phyloP scores from a whole-genome alignment of 2,797 vertebrate species.

The Cossypha dichroa region DNA sequence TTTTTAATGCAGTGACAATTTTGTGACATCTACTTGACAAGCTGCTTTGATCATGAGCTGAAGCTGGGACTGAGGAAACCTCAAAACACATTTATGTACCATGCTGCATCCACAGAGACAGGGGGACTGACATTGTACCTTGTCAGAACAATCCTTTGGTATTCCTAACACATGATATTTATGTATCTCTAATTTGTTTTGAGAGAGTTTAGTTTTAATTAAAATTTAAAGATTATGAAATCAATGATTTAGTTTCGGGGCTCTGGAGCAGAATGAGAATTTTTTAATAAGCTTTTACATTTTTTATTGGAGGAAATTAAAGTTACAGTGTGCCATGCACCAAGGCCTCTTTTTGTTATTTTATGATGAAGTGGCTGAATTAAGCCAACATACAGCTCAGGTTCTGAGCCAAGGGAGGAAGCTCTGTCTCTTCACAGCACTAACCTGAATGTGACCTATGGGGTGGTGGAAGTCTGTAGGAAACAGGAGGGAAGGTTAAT shows the following conservation, averaged over 20 bases:
- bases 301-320: slow-evolving; percentile 54
- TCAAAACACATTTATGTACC: background rate
- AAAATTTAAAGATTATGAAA: slow-evolving; percentile 64
- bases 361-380: background rate
- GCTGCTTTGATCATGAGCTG: slow-evolving; percentile 34
- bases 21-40: slow-evolving; percentile 13
- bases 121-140: background rate
- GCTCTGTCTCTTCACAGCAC: background rate
- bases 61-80: slow-evolving; percentile 16
- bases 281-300: slow-evolving; percentile 48
- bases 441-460: background rate
- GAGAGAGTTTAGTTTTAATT: slow-evolving; percentile 60
- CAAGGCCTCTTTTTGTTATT: background rate
- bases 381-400: background rate
- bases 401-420: background rate
- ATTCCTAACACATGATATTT: slow-evolving; percentile 46
- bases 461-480: background rate
- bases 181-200: slow-evolving; percentile 63
- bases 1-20: slow-evolving; percentile 17
- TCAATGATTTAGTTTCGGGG: slow-evolving; percentile 47
- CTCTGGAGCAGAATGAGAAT: slow-evolving; percentile 34
- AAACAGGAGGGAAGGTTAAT: background rate
- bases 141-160: slow-evolving; percentile 51
- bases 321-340: background rate
- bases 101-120: background rate